Percentiles rank a stretch among this genome's conserved stretches.
Evolutionary conservation across 2,797 vertebrate genomes (phyloP).

Genomic region (Phylloscopus collybita): DNA sequence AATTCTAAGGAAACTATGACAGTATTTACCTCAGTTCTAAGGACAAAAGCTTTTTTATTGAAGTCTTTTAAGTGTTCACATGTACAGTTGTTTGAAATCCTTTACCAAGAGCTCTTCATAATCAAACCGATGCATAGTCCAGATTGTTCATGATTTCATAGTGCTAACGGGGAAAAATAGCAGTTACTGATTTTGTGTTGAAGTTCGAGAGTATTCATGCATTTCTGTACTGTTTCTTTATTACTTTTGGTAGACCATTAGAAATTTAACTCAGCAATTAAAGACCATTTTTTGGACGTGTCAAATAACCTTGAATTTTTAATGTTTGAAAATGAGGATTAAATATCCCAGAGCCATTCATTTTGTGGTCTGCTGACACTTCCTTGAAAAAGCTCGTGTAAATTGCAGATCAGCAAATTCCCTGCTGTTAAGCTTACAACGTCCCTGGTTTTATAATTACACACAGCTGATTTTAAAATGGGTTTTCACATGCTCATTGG

Average conservation of each 20-base stretch:
- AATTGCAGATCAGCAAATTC: conserved; percentile 54
- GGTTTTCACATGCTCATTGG: conserved; percentile 43
- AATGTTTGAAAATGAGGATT: conserved; percentile 14
- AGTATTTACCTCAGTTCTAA: not conserved
- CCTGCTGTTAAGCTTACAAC: conserved; percentile 22
- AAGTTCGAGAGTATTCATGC: not conserved
- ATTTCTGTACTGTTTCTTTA: not conserved
- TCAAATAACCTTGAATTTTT: conserved; percentile 58
- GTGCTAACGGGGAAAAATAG: not conserved
- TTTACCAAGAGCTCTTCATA: not conserved
- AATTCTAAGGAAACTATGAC: not conserved
- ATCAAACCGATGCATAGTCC: not conserved
- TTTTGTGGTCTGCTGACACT: conserved; percentile 31
- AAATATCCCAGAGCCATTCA: conserved; percentile 47
- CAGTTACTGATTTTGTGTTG: not conserved
- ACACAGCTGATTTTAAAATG: not conserved
- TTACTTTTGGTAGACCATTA: not conserved
- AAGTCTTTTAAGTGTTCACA: not conserved
- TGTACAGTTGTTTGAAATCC: not conserved
- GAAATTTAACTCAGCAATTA: not conserved
- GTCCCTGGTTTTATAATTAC: conserved; percentile 1
- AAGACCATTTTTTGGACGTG: not conserved
- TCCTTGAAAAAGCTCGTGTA: not conserved
- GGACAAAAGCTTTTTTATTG: not conserved
- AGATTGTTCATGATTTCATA: not conserved